Evolutionary conservation across 2,888 invertebrate genomes (phyloP), one percentile per base, ranked within the genome.

Genomic region (Apodemia duryi): DNA sequence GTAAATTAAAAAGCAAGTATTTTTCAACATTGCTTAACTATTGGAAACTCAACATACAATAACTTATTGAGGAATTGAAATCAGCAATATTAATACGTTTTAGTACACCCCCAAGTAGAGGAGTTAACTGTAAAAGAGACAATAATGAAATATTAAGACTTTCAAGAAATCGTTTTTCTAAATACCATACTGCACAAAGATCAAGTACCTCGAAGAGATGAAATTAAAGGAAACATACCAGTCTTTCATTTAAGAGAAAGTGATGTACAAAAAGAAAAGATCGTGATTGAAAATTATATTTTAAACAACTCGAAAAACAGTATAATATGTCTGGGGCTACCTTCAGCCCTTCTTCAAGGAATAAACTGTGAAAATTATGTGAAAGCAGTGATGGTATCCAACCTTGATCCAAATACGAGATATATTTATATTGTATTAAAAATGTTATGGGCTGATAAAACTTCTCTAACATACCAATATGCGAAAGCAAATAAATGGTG

Each of bases 21-120:
- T 11, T 49, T 67, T 10, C 69, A 70, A 52, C 68, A 68, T 57
- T 60, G 67, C 38, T 65, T 66, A 9, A 69, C 69, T 51, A 63
- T 68, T 13, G 52, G 60, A 61, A 65, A 68, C 51, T 65, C 68
- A 3, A 70, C 67, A 0, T 61, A 46, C 29, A 6, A 51, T n/a
- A 46, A 61, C 66, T 69, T 52, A 54, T 41, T 10, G 64, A 63
- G 7, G 69, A 64, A 32, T 49, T 65, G 11, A 67, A 67, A 61
- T 60, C 67, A 1, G 29, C 51, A 0, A 62, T 64, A 10, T 11
- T 66, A 6, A 60, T 63, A 28, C 29, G 49, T 28, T 13, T 68
- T 41, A 64, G 13, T 41, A 62, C 64, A 10, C 65, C 65, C 28
- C 28, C 29, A 10, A 66, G 66, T 38, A 52, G 29, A 10, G 38